These are phyloP conservation scores for Cylindroiulus punctatus DNA, from an alignment of 2,888 invertebrate genomes.

Conservation along the genomic window DNA sequence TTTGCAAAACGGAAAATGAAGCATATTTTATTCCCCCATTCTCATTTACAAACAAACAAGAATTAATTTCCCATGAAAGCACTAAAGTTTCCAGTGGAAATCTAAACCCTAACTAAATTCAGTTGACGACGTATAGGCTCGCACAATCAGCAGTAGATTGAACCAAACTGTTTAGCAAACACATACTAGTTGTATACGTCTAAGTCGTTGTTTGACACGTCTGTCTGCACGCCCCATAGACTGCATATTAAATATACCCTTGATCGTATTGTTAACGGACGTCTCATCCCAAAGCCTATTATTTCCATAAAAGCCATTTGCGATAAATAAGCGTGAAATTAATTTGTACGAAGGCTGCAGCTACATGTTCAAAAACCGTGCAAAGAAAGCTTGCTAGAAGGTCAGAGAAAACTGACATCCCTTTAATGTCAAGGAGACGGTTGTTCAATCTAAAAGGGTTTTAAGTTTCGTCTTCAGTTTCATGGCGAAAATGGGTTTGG, in stretches of 20 bases:
- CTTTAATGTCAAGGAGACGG: conserved; percentile 29
- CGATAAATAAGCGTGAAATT: conserved; percentile 41
- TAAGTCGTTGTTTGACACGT: background rate
- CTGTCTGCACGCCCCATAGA: background rate
- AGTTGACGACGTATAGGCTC: background rate
- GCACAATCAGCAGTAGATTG: conserved; percentile 7
- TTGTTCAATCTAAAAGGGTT: conserved; percentile 37
- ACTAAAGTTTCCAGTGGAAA: conserved; percentile 6
- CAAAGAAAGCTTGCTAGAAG: background rate
- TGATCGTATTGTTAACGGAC: conserved; percentile 30
- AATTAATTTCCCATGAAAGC: conserved; percentile 47
- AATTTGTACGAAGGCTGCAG: background rate
- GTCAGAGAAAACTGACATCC: background rate
- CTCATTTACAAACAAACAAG: background rate
- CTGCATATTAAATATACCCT: conserved; percentile 4
- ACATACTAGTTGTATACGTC: background rate
- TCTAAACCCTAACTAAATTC: background rate
- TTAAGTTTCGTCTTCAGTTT: conserved; percentile 19
- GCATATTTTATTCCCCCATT: conserved; percentile 17
- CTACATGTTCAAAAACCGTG: background rate
- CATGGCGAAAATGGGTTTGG: conserved; percentile 8
- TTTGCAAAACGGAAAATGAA: conserved; percentile 24
- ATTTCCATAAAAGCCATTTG: conserved; percentile 35
- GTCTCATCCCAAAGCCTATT: background rate
- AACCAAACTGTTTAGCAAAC: background rate